These are phyloP conservation scores for Paramisgurnus dabryanus DNA, from an alignment of 2,113 vertebrate genomes.

Conservation along the genomic window DNA sequence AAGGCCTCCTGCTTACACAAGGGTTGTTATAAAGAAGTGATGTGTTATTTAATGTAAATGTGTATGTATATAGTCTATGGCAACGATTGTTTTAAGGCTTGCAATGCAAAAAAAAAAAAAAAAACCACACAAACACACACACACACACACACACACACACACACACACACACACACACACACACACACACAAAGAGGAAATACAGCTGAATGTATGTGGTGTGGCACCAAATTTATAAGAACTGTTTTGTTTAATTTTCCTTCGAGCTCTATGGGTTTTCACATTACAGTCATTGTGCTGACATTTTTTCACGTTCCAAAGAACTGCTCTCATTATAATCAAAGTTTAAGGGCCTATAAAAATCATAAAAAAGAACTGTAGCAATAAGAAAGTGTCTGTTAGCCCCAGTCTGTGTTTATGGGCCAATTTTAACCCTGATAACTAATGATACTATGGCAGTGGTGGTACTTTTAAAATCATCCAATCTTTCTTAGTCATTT, in stretches of 20 bases:
- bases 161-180: neutral
- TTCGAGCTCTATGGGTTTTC: neutral
- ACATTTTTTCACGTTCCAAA: neutral
- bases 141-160: constrained; percentile 8
- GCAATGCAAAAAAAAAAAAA: constrained; percentile 13
- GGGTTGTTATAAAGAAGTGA: neutral
- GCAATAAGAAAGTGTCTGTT: neutral
- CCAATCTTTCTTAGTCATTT: neutral
- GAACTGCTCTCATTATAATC: neutral
- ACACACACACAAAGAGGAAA: constrained; percentile 39
- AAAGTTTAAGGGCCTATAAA: too few species aligned
- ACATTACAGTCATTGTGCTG: neutral
- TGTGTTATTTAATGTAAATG: constrained; percentile 77
- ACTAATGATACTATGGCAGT: neutral
- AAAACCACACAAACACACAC: neutral
- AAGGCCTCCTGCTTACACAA: neutral
- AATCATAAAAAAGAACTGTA: neutral
- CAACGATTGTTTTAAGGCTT: constrained; percentile 49
- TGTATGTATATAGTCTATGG: constrained; percentile 70
- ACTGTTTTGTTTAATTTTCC: neutral
- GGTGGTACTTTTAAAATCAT: neutral
- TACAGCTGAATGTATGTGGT: constrained; percentile 65
- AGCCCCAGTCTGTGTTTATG: neutral
- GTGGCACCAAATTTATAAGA: constrained; percentile 29
- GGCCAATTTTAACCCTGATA: neutral